Evolutionary conservation across 2,113 vertebrate species (phyloP).

Genomic region (Reinhardtius hippoglossoides): DNA sequence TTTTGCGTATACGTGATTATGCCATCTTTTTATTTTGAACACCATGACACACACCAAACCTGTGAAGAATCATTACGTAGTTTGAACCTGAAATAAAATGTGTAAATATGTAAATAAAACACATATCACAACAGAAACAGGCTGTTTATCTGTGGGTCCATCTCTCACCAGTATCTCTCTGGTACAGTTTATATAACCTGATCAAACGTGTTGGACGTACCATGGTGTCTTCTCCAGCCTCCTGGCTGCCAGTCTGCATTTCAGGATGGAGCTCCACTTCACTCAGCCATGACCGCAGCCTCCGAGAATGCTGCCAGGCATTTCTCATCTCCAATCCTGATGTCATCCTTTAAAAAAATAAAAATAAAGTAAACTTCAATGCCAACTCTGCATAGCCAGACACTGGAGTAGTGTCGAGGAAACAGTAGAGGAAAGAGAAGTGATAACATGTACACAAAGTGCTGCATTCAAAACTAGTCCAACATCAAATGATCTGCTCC

Average conservation of each 20-base stretch:
- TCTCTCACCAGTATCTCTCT: neutral
- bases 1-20: neutral
- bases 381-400: slow-evolving; percentile 16
- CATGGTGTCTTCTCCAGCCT: slow-evolving; percentile 29
- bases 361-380: slow-evolving; percentile 4
- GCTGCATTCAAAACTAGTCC: neutral
- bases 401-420: slow-evolving; percentile 1
- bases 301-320: slow-evolving; percentile 51
- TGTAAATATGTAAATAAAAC: too few species aligned
- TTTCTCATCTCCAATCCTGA: slow-evolving; percentile 31
- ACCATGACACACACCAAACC: too few species aligned
- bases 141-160: neutral
- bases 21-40: neutral
- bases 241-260: slow-evolving; percentile 30
- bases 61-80: too few species aligned
- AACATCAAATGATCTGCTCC: neutral
- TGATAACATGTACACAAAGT: neutral
- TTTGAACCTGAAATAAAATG: too few species aligned
- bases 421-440: neutral
- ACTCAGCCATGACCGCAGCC: slow-evolving; percentile 56
- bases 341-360: slow-evolving; percentile 25
- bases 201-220: slow-evolving; percentile 5
- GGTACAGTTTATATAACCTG: neutral
- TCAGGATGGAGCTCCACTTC: slow-evolving; percentile 50
- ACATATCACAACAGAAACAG: too few species aligned